Percentiles rank a stretch among this genome's conserved stretches.
phyloP scores from a whole-genome alignment of 2,113 vertebrate genomes.

The Prionailurus viverrinus region DNA sequence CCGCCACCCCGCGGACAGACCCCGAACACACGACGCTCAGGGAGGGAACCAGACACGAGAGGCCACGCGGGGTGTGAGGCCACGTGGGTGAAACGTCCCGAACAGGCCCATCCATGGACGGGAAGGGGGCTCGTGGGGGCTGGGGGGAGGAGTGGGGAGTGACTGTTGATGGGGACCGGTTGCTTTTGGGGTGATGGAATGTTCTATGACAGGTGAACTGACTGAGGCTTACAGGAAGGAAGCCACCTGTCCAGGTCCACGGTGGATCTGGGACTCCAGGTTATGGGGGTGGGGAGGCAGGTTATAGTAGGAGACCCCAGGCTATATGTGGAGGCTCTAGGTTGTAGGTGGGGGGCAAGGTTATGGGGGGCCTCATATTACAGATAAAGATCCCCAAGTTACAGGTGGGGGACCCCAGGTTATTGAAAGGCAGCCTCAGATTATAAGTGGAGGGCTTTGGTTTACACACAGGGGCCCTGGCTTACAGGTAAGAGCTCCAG shows the following conservation, averaged over 20 bases:
- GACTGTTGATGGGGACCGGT: too few relatives aligned
- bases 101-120: background rate
- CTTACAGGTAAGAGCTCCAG: background rate
- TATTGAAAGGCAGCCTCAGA: background rate
- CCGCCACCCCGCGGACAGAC: background rate
- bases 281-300: background rate
- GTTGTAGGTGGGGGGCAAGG: background rate
- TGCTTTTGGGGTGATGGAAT: background rate
- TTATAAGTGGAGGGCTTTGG: background rate
- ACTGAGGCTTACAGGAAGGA: background rate
- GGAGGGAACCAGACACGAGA: background rate
- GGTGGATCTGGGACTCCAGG: background rate
- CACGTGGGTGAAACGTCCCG: background rate
- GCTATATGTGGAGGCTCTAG: background rate
- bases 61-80: background rate
- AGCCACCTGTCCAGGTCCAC: background rate
- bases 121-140: background rate
- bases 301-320: background rate
- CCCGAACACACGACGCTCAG: background rate
- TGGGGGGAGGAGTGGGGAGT: fast-evolving
- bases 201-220: background rate
- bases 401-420: background rate
- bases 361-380: background rate
- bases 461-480: background rate
- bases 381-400: background rate